Base-by-base conservation (phyloP, 2,113 vertebrate species). In the Pseudois nayaur region DNA sequence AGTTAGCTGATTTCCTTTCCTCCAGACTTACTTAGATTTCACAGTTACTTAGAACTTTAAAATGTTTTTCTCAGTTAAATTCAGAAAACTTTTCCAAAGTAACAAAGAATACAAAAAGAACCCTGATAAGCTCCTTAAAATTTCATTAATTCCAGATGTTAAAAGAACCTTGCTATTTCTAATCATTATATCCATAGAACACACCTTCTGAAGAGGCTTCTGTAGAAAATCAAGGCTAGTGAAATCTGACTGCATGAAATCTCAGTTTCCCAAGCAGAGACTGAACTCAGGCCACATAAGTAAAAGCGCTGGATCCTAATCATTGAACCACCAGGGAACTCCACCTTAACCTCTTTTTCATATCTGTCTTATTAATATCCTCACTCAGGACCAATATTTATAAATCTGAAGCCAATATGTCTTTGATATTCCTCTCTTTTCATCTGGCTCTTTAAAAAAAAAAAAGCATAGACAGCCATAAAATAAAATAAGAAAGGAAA, bases 351-450 rank as follows among this genome's bases (percentile, higher is more conserved):
- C 36, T 40, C 3, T 85, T 89, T 81, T 74, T 54, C 60, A 15
- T 54, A 50, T 36, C 57, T 84, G 17, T 10, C 62, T 67, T 54
- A 86, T 57, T 54, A 88, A 31, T 25, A 29, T 40, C 48, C 7
- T 82, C 54, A 94, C 4, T 54, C 11, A 43, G 21, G 29, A 43
- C 19, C 29, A 86, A 57, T 15, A 27, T 89, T 82, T 87, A 45
- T 52, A 89, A 85, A 92, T 31, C 17, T 90, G 48, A 76, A 90
- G 33, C 6, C 21, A 54, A 4, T 93, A 54, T 55, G 50, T 95
- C 29, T n/a, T 86, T 95, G 48, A 88, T 54, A 96, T 87, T 97
- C 94, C 64, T 84, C 71, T 96, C n/a, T 64, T 92, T 91, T 91
- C 45, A 89, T 55, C 50, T 79, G 40, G 16, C 81, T 96, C n/a